phyloP scores from a whole-genome alignment of 2,888 invertebrate species.

The Chrysolina oricalcia region DNA sequence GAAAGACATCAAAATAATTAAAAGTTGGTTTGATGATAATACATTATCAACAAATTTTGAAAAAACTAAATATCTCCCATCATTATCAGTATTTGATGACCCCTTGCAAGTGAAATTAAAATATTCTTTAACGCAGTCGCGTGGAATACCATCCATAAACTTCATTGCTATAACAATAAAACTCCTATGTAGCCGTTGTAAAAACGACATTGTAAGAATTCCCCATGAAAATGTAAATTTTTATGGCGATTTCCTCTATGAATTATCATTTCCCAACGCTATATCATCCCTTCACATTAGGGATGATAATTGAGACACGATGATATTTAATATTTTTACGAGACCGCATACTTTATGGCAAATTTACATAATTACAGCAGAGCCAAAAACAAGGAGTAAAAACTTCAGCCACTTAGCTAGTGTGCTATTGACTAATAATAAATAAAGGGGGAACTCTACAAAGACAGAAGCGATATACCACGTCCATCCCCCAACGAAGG shows the following conservation, averaged over 20 bases:
- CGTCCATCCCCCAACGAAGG: constrained; percentile 64
- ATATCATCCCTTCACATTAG: constrained; percentile 37
- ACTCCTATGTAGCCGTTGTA: not conserved
- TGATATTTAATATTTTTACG: constrained; percentile 50
- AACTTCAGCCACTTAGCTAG: constrained; percentile 70
- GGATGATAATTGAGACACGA: constrained; percentile 45
- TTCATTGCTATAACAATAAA: not conserved
- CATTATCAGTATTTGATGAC: too few species aligned
- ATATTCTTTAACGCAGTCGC: not conserved
- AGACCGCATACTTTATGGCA: constrained; percentile 64
- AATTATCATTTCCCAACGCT: constrained; percentile 8
- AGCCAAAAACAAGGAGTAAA: constrained; percentile 70
- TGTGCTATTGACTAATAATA: constrained; percentile 70
- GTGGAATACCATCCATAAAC: constrained; percentile 1
- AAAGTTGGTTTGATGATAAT: too few species aligned
- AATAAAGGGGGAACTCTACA: constrained; percentile 62
- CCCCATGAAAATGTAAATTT: constrained; percentile 3
- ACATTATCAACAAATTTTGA: too few species aligned
- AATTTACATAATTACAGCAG: constrained; percentile 70
- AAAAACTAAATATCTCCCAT: too few species aligned
- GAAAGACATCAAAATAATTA: too few species aligned
- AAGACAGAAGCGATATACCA: constrained; percentile 57
- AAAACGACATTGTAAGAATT: constrained; percentile 3
- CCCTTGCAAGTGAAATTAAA: not conserved
- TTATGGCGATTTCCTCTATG: constrained; percentile 5